Evolutionary conservation across 2,113 vertebrate genomes (phyloP).

Genomic region (Peromyscus polionotus): DNA sequence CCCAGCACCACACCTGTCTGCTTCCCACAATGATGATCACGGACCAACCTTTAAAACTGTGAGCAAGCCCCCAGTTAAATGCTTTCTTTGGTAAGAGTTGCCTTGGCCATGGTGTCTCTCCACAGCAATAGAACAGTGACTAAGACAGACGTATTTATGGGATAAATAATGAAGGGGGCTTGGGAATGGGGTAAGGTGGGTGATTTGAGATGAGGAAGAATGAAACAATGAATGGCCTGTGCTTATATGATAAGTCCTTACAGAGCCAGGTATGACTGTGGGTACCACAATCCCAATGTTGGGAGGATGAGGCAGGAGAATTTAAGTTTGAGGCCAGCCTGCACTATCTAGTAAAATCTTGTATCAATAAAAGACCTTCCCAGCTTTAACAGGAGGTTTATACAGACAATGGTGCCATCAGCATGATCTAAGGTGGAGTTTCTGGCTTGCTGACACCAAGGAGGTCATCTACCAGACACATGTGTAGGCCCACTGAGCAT

Average conservation of each 20-base stretch:
- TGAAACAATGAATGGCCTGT: neutral
- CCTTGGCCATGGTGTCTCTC: too few relatives aligned
- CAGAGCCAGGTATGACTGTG: neutral
- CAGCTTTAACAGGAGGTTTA: neutral
- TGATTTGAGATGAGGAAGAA: neutral
- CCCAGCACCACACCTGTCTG: too few relatives aligned
- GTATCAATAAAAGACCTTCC: neutral
- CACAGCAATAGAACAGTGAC: too few relatives aligned
- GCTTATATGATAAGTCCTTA: neutral
- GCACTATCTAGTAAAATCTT: neutral
- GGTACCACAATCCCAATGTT: neutral
- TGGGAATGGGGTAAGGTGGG: neutral
- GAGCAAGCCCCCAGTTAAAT: too few relatives aligned
- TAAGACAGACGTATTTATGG: neutral
- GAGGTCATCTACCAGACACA: neutral
- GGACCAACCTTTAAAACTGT: too few relatives aligned
- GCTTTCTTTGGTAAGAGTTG: too few relatives aligned
- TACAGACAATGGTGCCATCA: neutral
- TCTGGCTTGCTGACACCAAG: neutral
- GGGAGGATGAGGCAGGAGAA: neutral
- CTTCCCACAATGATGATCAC: too few relatives aligned
- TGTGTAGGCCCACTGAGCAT: neutral
- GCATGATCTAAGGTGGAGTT: neutral
- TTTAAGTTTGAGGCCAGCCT: neutral
- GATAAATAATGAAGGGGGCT: neutral